phyloP scores from a whole-genome alignment of 2,797 vertebrate genomes.

The Enteromius trimaculatus region DNA sequence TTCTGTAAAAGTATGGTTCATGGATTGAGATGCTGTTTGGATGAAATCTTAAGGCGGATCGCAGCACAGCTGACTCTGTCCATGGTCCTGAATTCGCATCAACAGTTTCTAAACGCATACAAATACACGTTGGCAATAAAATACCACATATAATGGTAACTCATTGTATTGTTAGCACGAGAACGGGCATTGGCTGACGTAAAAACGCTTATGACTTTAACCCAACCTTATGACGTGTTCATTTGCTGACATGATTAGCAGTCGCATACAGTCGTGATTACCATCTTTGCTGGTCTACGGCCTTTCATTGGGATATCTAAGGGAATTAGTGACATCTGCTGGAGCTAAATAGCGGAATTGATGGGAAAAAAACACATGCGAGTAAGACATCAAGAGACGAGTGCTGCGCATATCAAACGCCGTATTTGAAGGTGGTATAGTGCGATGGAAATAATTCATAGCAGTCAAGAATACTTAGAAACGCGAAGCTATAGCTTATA shows the following conservation, averaged over 20 bases:
- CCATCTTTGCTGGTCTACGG: neutral
- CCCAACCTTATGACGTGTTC: neutral
- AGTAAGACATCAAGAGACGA: neutral
- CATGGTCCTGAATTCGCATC: constrained; percentile 71
- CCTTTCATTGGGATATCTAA: neutral
- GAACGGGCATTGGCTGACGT: neutral
- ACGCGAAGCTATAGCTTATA: neutral
- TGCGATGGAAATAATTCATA: neutral
- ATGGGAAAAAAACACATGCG: neutral
- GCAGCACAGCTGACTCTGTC: constrained; percentile 63
- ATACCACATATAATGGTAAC: neutral
- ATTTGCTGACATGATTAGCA: constrained; percentile 9
- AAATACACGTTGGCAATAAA: neutral
- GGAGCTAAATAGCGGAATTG: constrained; percentile 10
- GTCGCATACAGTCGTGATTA: constrained; percentile 20
- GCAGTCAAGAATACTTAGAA: neutral
- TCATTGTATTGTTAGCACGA: neutral
- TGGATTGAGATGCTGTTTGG: neutral
- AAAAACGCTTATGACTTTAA: neutral
- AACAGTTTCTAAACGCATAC: neutral
- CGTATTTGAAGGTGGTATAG: neutral
- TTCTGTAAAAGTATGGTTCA: neutral
- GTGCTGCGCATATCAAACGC: neutral
- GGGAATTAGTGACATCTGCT: constrained; percentile 57
- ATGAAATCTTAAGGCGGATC: neutral